These are phyloP conservation scores for Cordilura impudica DNA, from an alignment of 2,888 invertebrate genomes.

Conservation along the genomic window DNA sequence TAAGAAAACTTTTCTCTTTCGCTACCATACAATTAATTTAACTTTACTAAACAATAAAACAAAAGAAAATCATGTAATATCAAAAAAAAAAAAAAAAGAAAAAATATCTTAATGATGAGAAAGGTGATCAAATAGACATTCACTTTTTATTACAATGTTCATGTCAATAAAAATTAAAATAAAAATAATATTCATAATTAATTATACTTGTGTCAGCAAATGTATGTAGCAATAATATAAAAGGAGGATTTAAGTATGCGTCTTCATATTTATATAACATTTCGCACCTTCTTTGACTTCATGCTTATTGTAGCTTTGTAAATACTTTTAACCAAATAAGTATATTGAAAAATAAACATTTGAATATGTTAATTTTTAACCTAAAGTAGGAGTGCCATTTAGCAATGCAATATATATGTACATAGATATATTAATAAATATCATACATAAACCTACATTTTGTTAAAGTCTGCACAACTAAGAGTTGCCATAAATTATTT, in stretches of 20 bases:
- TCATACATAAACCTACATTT: slow-evolving; percentile 31
- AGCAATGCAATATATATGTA: neutral
- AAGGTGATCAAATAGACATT: slow-evolving; percentile 29
- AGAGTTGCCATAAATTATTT: neutral
- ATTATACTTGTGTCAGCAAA: neutral
- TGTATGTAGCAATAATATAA: neutral
- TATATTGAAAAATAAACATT: slow-evolving; percentile 13
- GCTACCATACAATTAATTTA: neutral
- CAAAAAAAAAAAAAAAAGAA: neutral
- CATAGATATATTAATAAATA: neutral
- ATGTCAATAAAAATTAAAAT: slow-evolving; percentile 20
- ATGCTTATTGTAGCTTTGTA: neutral
- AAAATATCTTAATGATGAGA: slow-evolving; percentile 37
- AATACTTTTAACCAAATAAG: slow-evolving; percentile 12
- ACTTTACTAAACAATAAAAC: neutral
- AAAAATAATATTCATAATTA: slow-evolving; percentile 29
- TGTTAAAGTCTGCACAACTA: neutral
- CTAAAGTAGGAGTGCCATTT: slow-evolving; percentile 42
- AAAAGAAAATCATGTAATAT: slow-evolving; percentile 9
- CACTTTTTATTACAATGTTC: slow-evolving; percentile 13
- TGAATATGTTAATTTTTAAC: slow-evolving; percentile 52
- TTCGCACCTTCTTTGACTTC: slow-evolving; percentile 36
- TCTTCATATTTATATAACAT: slow-evolving; percentile 1
- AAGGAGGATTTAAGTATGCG: slow-evolving; percentile 2
- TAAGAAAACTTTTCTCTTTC: slow-evolving; percentile 8